phyloP scores from a whole-genome alignment of 92 coral and sea anemone species.

The Phenganax stokvisi region DNA sequence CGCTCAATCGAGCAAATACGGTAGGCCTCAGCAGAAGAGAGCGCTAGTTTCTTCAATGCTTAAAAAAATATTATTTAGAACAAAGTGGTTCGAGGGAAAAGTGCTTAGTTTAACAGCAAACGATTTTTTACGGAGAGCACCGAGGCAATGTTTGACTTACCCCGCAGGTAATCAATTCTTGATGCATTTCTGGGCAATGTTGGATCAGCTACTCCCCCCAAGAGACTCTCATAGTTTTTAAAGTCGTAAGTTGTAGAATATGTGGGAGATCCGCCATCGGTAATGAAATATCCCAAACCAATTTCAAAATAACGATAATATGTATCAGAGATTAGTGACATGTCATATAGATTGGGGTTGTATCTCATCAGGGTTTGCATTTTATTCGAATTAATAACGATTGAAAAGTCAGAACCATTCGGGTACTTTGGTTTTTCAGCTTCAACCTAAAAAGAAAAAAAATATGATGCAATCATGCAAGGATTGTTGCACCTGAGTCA shows the following conservation, averaged over 20 bases:
- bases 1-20: too few relatives aligned
- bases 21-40: too few relatives aligned
- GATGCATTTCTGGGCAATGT: slow-evolving; percentile 50
- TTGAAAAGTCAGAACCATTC: slow-evolving; percentile 60
- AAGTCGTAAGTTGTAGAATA: slow-evolving; percentile 55
- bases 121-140: background rate
- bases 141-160: background rate
- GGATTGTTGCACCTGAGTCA: background rate
- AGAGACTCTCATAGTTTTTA: slow-evolving; percentile 47
- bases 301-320: slow-evolving; percentile 85
- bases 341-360: slow-evolving; percentile 61
- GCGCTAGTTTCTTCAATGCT: too few relatives aligned
- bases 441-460: slow-evolving; percentile 48
- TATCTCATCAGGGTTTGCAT: slow-evolving; percentile 58
- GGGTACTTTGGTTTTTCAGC: slow-evolving; percentile 60
- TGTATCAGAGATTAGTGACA: slow-evolving; percentile 54
- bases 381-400: slow-evolving; percentile 60
- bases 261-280: slow-evolving; percentile 45
- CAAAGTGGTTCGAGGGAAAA: background rate
- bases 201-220: slow-evolving; percentile 67
- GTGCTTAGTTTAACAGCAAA: too few relatives aligned
- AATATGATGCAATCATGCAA: background rate
- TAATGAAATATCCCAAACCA: slow-evolving; percentile 70
- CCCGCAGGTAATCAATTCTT: slow-evolving; percentile 12
- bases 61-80: too few relatives aligned